Evolutionary conservation across 1,140 invertebrate species (phyloP), one percentile per base, ranked within the genome.

Genomic region (Dufourea novaeangliae): DNA sequence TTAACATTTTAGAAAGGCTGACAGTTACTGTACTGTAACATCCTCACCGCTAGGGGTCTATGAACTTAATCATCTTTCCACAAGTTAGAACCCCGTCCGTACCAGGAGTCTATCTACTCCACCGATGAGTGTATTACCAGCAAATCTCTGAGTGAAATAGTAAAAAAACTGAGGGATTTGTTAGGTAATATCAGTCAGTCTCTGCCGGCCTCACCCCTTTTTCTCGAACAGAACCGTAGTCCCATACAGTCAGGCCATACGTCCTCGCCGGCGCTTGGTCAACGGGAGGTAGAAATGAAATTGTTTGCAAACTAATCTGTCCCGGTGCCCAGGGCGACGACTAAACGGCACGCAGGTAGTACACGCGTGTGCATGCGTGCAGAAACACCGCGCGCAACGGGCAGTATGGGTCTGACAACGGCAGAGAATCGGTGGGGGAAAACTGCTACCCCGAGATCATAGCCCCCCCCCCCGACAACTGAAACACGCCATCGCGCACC

Each of bases 221-320:
- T 56, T 11, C 56, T 59, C 0, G 56, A 59, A 59, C 34, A 12
- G n/a, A 50, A 50, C 27, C 57, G 20, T 4, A 1, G 46, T 20
- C 46, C 6, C 46, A 0, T 17, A 6, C 20, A 3, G 17, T 4
- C 8, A 4, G 20, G 46, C 46, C 34, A 12, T 29, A 32, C 17
- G 64, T 34, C 34, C 27, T 67, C 22, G 41, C 39, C 29, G 22
- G 56, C 61, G 50, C 57, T 69, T 69, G 64, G 70, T 64, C 66
- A 72, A 80, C 78, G 63, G 78, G 52, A n/a, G 66, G 71, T 66
- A 83, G 81, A 83, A 84, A 83, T 83, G 78, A 74, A 81, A 85
- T 80, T 84, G 83, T 85, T 85, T 78, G 83, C 82, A 78, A 78
- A 84, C 82, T 84, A 83, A 84, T 84, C 73, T 81, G 69, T 80